Percentiles rank a stretch among this genome's conserved stretches.
These are phyloP conservation scores for Orius laevigatus DNA, from an alignment of 1,140 invertebrate genomes.

Conservation along the genomic window DNA sequence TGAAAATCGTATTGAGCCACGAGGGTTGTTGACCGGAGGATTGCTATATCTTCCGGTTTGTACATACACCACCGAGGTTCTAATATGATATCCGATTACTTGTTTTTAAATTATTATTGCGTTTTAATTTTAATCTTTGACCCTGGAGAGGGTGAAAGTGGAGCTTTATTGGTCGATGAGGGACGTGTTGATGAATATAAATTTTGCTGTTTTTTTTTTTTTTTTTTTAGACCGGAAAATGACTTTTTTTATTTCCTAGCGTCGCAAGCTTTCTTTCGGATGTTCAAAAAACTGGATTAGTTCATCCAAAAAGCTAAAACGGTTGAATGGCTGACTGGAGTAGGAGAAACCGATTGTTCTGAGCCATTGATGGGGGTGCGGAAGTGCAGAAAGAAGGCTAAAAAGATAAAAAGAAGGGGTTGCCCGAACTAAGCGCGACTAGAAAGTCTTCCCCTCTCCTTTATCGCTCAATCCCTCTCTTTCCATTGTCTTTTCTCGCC, in stretches of 20 bases:
- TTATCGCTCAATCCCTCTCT: slow-evolving; percentile 5
- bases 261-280: too few species aligned
- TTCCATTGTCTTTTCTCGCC: slow-evolving; percentile 3
- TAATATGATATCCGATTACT: too few species aligned
- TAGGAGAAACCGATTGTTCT: slow-evolving; percentile 7
- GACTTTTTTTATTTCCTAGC: neutral
- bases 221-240: neutral
- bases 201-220: neutral
- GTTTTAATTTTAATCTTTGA: too few species aligned
- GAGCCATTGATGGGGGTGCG: slow-evolving; percentile 3
- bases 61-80: too few species aligned
- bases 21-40: too few species aligned
- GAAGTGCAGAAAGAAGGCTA: slow-evolving; percentile 7
- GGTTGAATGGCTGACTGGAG: slow-evolving; percentile 2
- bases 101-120: too few species aligned
- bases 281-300: slow-evolving; percentile 1
- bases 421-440: slow-evolving; percentile 13
- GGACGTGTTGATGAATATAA: too few species aligned
- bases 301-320: neutral
- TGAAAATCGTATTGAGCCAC: too few species aligned
- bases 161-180: too few species aligned
- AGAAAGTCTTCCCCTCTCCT: slow-evolving; percentile 9
- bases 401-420: slow-evolving; percentile 7
- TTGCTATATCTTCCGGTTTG: too few species aligned
- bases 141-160: too few species aligned